Evolutionary conservation across 2,888 invertebrate genomes (phyloP).

Genomic region (Cotesia congregata): DNA sequence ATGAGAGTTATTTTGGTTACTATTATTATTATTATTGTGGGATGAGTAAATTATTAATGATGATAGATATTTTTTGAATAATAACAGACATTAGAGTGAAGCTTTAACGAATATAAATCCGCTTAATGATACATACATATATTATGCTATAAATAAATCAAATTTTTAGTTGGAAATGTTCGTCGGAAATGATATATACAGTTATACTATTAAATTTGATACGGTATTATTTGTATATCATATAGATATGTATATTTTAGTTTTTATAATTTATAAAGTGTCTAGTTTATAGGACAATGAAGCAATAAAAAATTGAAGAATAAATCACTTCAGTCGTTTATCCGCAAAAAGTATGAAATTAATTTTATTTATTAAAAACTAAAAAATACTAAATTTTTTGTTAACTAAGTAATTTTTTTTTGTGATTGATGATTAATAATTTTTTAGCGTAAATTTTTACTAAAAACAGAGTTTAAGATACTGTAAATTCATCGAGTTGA

Average conservation of each 20-base stretch:
- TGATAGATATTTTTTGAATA: not conserved
- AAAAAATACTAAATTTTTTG: too few relatives aligned
- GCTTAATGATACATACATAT: not conserved
- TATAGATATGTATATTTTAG: not conserved
- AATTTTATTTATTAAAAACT: too few relatives aligned
- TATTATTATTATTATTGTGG: not conserved
- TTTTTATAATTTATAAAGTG: too few relatives aligned
- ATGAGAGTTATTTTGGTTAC: not conserved
- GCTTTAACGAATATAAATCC: not conserved
- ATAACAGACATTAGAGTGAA: not conserved
- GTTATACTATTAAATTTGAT: not conserved
- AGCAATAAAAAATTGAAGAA: too few relatives aligned
- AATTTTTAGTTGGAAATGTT: not conserved
- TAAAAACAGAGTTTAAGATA: too few relatives aligned
- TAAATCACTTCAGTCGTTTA: too few relatives aligned
- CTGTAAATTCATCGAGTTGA: too few relatives aligned
- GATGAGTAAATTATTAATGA: not conserved
- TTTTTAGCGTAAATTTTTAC: too few relatives aligned
- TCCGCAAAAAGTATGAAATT: too few relatives aligned
- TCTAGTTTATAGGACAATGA: too few relatives aligned
- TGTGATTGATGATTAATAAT: too few relatives aligned
- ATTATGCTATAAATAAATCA: not conserved
- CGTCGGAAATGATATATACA: not conserved
- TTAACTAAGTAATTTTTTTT: too few relatives aligned
- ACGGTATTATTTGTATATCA: not conserved